Conservation (phyloP, 2,888 invertebrate species). For the Nemotelus nigrinus region DNA sequence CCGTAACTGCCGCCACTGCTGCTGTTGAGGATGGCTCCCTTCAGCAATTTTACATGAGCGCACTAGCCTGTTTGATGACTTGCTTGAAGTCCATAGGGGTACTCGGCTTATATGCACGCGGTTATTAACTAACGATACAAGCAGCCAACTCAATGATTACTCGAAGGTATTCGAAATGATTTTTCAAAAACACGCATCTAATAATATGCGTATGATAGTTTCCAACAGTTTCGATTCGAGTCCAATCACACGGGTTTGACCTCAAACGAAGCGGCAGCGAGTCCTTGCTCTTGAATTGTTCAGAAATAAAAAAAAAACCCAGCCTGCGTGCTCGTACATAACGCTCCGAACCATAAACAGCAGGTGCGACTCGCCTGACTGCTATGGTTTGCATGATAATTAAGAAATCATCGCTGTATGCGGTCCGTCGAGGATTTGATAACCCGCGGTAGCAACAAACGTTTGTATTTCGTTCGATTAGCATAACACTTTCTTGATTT, state of each 20-base stretch:
- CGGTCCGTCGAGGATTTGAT: constrained; percentile 25
- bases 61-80: background rate
- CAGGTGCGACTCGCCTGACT: constrained; percentile 26
- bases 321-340: no score
- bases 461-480: constrained; percentile 20
- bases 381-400: constrained; percentile 31
- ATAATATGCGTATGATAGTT: constrained; percentile 5
- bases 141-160: background rate
- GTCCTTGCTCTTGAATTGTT: no score
- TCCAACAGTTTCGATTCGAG: background rate
- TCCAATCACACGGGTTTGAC: background rate
- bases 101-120: background rate
- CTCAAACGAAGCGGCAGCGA: no score
- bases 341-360: constrained; percentile 4
- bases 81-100: background rate
- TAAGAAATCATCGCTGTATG: constrained; percentile 37
- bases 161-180: constrained; percentile 11
- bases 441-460: constrained; percentile 23
- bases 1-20: constrained; percentile 1
- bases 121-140: background rate
- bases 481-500: constrained; percentile 30
- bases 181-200: constrained; percentile 20
- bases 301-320: no score
- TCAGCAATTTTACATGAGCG: constrained; percentile 2
- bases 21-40: background rate